These are phyloP conservation scores for Prolemur simus DNA, from an alignment of 2,113 vertebrate genomes.

Conservation along the genomic window DNA sequence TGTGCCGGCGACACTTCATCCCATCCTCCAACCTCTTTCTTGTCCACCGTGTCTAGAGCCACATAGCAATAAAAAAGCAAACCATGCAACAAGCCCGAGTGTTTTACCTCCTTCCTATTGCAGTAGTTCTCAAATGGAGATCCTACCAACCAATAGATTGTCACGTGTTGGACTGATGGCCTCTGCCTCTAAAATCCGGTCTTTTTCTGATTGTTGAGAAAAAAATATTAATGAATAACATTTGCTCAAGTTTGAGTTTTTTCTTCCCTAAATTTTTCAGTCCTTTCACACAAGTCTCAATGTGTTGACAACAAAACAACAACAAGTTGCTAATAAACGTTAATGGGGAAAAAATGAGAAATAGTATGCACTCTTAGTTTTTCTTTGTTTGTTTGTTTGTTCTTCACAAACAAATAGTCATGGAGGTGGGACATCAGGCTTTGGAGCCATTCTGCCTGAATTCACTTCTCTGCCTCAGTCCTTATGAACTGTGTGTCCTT, in stretches of 20 bases:
- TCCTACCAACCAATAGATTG: not conserved
- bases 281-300: not conserved
- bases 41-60: not conserved
- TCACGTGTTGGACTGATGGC: not conserved
- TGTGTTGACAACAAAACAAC: not conserved
- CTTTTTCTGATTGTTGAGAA: not conserved
- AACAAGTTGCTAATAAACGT: not conserved
- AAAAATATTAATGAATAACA: not conserved
- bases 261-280: not conserved
- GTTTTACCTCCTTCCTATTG: not conserved
- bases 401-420: not conserved
- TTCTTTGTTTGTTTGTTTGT: not conserved
- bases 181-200: not conserved
- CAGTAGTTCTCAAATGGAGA: not conserved
- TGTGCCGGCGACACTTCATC: not conserved
- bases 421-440: not conserved
- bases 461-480: not conserved
- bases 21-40: not conserved
- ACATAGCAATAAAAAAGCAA: not conserved
- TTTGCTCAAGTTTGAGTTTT: not conserved
- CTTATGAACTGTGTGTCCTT: not conserved
- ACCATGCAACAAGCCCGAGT: not conserved
- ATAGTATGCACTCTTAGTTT: not conserved
- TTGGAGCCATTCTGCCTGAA: not conserved
- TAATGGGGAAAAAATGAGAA: not conserved